A percentile compares a stretch with the other conserved stretches of the same genome.
Conservation (phyloP, 2,797 vertebrate genomes). For the Mycteria americana region DNA sequence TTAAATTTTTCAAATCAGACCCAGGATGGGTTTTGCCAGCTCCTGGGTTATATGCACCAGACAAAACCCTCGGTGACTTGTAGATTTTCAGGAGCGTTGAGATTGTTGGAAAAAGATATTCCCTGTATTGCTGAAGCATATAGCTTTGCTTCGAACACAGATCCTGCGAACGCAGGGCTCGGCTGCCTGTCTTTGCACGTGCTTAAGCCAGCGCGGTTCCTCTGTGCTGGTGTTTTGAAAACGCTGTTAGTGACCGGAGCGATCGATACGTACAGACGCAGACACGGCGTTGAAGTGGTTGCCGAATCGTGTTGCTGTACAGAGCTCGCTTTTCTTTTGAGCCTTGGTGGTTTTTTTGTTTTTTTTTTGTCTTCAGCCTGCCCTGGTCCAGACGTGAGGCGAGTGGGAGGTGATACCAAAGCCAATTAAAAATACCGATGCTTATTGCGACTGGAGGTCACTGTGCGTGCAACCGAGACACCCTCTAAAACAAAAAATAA, state of each 20-base stretch:
- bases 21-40: neutral
- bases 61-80: neutral
- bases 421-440: neutral
- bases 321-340: neutral
- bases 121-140: neutral
- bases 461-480: neutral
- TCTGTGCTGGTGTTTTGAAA: neutral
- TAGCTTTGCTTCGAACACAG: neutral
- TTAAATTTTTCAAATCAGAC: neutral
- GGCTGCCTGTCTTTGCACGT: fast-evolving
- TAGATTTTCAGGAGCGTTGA: neutral
- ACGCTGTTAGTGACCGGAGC: no score
- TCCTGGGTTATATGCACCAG: neutral
- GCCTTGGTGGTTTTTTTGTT: no score
- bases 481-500: neutral
- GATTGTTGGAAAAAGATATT: neutral
- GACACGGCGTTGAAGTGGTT: fast-evolving
- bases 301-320: fast-evolving
- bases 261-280: fast-evolving
- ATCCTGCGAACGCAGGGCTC: neutral
- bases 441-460: neutral
- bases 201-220: neutral
- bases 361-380: neutral
- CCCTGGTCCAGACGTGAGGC: neutral
- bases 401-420: neutral